Evolutionary conservation across 2,888 invertebrate genomes (phyloP), one percentile per base, ranked within the genome.

Genomic region (Acheta domesticus): DNA sequence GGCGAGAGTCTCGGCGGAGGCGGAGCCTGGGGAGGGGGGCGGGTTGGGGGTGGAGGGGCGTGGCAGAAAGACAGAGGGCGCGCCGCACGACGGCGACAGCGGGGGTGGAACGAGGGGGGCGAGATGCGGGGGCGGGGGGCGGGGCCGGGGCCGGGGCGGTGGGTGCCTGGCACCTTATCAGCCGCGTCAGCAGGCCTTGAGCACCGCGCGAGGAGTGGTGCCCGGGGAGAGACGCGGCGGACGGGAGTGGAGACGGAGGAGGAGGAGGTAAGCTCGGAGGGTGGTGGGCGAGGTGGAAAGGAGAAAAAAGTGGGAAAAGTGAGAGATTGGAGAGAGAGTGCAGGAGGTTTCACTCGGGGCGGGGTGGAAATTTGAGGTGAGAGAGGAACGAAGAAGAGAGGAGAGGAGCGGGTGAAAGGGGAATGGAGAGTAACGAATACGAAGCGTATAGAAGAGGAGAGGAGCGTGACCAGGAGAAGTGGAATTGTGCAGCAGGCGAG

Each of bases 121-220:
- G n/a, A n/a, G n/a, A n/a, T n/a, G n/a, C n/a, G 50, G 19, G 14
- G 12, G 50, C 3, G 14, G 14, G 19, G 50, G 2, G 50, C 2
- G 50, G 12, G 19, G 50, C 50, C 16, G 62, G 23, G 23, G 23
- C 1, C 12, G 62, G n/a, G n/a, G n/a, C 16, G 62, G 62, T 14
- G 16, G 62, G 14, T 11, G 62, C 62, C 62, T 62, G 62, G 62
- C 62, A 62, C 62, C 62, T 62, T 62, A 62, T 62, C 62, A 62
- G 62, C 62, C n/a, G 62, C 62, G 62, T 62, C 62, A 62, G 62
- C 62, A 62, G 62, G 62, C 16, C 62, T n/a, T 62, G 62, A 62
- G 62, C 62, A 62, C 62, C 62, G 62, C 11, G 16, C 62, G n/a
- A 62, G 36, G 4, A 8, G 62, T 1, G 62, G 62, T 8, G 62